These are phyloP conservation scores for Equus przewalskii DNA, from an alignment of 2,113 vertebrate species.

Conservation along the genomic window DNA sequence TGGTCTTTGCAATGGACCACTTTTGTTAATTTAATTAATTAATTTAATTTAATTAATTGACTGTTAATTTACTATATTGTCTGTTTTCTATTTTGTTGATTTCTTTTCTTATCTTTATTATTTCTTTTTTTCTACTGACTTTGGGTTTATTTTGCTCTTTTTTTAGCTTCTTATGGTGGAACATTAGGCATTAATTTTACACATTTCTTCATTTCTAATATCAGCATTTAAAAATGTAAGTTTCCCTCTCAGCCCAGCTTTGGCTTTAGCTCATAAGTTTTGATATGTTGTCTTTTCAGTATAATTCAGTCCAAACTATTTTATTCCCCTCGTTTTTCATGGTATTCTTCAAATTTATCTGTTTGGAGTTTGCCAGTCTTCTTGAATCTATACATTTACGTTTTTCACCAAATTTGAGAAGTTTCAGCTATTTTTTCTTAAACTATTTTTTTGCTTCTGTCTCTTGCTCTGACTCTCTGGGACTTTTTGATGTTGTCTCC, in stretches of 20 bases:
- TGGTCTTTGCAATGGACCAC: background rate
- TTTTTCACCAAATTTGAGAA: background rate
- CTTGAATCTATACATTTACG: background rate
- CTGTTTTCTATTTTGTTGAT: background rate
- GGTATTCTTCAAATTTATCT: background rate
- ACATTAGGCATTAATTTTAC: background rate
- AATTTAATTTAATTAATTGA: too few species aligned
- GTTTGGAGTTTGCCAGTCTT: background rate
- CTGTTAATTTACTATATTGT: background rate
- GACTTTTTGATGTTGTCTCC: background rate
- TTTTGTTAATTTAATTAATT: background rate
- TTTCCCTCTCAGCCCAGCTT: background rate
- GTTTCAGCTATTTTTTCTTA: background rate
- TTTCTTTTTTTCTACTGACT: background rate
- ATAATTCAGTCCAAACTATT: background rate
- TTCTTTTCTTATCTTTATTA: background rate
- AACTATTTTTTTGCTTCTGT: background rate
- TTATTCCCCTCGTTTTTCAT: background rate
- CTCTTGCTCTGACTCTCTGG: background rate
- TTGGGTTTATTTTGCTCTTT: background rate
- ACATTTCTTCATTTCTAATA: slow-evolving; percentile 11
- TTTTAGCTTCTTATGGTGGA: background rate
- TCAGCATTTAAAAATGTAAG: background rate
- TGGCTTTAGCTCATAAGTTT: background rate
- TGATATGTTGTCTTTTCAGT: background rate